Percentiles rank a stretch among this genome's conserved stretches.
Evolutionary conservation across 2,797 vertebrate genomes (phyloP).

Genomic region (Gobio occitaniae): DNA sequence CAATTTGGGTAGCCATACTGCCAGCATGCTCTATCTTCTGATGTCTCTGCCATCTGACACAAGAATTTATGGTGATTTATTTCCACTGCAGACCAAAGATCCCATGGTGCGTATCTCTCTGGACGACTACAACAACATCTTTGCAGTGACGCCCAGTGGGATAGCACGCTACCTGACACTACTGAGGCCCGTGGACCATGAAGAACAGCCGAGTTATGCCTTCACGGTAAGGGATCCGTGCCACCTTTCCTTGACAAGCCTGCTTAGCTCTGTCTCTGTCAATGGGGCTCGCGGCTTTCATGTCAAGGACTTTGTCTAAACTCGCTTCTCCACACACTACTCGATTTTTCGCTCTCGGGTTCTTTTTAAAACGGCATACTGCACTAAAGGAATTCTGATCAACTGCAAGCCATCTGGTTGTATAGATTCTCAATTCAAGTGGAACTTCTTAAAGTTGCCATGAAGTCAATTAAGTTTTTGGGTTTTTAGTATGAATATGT

Average conservation of each 20-base stretch:
- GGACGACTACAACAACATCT: conserved; percentile 85
- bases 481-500: too few species aligned
- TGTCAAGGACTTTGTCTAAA: conserved; percentile 31
- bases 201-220: conserved; percentile 88
- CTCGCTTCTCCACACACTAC: conserved; percentile 11
- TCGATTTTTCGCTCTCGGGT: neutral
- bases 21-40: conserved; percentile 12
- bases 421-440: neutral
- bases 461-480: too few species aligned
- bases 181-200: conserved; percentile 91
- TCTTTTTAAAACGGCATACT: conserved; percentile 29
- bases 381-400: conserved; percentile 8
- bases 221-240: conserved; percentile 83
- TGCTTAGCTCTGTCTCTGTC: conserved; percentile 34
- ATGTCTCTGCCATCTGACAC: conserved; percentile 41
- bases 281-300: neutral
- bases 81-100: conserved; percentile 85
- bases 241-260: conserved; percentile 31
- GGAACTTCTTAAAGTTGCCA: neutral
- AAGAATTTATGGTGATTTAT: conserved; percentile 53
- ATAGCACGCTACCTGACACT: conserved; percentile 91
- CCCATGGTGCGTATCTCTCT: conserved; percentile 89
- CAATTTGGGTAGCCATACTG: neutral
- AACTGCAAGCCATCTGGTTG: neutral
- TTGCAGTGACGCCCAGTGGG: conserved; percentile 86